phyloP scores from a whole-genome alignment of 2,113 vertebrate genomes.

The Sylvietta virens region DNA sequence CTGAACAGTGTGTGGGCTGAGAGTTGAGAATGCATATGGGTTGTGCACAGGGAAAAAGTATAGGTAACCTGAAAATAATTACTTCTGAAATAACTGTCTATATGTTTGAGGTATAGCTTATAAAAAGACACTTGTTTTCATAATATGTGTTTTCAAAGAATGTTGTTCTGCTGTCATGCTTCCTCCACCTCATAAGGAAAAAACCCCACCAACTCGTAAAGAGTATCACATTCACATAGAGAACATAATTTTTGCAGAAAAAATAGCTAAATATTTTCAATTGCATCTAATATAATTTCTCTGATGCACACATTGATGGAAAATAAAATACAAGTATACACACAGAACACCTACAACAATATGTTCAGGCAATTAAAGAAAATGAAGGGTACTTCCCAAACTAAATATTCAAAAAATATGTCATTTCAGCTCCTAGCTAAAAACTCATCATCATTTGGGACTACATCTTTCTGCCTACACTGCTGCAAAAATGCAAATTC shows the following conservation, averaged over 20 bases:
- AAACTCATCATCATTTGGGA: not conserved
- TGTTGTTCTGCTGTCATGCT: not conserved
- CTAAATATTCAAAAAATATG: constrained; percentile 2
- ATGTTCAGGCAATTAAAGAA: constrained; percentile 64
- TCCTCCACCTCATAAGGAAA: not conserved
- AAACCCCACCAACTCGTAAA: not conserved
- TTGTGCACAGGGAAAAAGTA: not conserved
- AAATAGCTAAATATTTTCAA: constrained; percentile 47
- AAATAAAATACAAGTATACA: constrained; percentile 52
- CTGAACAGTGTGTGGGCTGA: not conserved
- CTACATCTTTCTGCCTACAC: not conserved
- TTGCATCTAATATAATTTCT: constrained; percentile 24
- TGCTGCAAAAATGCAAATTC: not conserved
- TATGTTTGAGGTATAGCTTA: not conserved
- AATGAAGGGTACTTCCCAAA: constrained; percentile 38
- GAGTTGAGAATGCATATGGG: not conserved
- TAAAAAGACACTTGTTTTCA: not conserved
- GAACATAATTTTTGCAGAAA: not conserved
- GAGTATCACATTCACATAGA: not conserved
- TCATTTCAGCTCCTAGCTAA: not conserved
- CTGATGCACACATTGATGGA: not conserved
- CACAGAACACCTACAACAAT: constrained; percentile 68
- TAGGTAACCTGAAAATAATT: not conserved
- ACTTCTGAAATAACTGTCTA: not conserved
- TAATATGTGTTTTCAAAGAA: not conserved